Evolutionary conservation across 2,113 vertebrate genomes (phyloP), one percentile per base, ranked within the genome.

Genomic region (Leptodactylus fuscus): DNA sequence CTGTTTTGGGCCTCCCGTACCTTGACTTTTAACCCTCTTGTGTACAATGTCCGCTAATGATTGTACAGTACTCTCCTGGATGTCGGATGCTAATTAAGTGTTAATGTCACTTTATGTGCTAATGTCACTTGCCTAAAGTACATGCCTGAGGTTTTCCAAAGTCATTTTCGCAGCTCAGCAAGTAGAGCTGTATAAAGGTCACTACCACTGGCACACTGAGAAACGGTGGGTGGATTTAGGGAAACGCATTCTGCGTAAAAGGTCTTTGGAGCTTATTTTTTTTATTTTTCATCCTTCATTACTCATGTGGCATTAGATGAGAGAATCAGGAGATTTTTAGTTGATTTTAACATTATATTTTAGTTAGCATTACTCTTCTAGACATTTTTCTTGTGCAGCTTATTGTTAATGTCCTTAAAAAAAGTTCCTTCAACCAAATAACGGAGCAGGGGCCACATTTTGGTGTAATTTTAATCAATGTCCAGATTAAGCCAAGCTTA

Each of bases 151-250:
- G 74, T 79, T 67, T 78, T 67, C 34, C 58, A 85, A 83, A 75
- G 60, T 85, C 60, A 85, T 79, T 85, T 85, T 62, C 62, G 38
- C 60, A 44, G 75, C 60, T 85, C 83, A 79, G 73, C 75, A 77
- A 78, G 83, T 78, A 58, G 44, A 85, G 49, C 83, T 69, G 75
- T 32, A 78, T 70, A 83, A 85, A 85, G 83, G 83, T 85, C 83
- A 79, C 20, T 18, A 27, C 27, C 34, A 36, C 83, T 55, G 60
- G 60, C 44, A 51, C 48, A 55, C 34, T 51, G 27, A 85, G 75
- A 48, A 65, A 79, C 48, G 32, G 58, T 83, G 81, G 36, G 38
- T 32, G 62, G 27, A 85, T 48, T 62, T 46, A 55, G 13, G 70
- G 41, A 62, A 38, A 27, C 12, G 15, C 38, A 46, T 60, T 83